Base-by-base conservation (phyloP, 2,113 vertebrate species). In the Herpailurus yagouaroundi region DNA sequence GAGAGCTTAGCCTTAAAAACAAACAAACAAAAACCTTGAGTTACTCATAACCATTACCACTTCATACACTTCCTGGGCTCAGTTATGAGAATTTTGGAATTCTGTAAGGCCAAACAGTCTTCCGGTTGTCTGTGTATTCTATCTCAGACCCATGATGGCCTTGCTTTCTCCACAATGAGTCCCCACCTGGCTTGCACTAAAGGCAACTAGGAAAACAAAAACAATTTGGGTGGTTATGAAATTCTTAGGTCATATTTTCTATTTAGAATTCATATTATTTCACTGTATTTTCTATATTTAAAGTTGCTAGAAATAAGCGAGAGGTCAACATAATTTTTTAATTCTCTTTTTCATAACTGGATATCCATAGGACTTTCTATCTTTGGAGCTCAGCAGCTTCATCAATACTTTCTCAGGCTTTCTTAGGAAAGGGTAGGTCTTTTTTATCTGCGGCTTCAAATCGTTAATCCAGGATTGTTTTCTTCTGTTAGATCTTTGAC, bases 371-470 rank as follows among this genome's bases (percentile, higher is more conserved):
- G 41, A 64, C 66, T 14, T 77, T 64, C 8, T 31, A 25, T 50
- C 9, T 77, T 96, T 93, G 27, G 18, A 69, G 18, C 50, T 86
- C 21, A 57, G 14, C 23, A 52, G 27, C 14, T 74, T 80, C 36
- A 77, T 52, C 15, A 45, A 12, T 95, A 77, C 6, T 63, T 29
- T 16, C 31, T 66, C 38, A 52, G 8, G 1, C 45, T 92, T 79
- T 79, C 84, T 90, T 38, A 76, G n/a, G 38, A 83, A 86, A 84
- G 19, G 1, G 0, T 73, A 9, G 57, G 9, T 31, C 36, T 45
- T 94, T 93, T 92, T 86, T 52, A 92, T 55, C 27, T 84, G 50
- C 5, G n/a, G 14, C 80, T 96, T 92, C 38, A 96, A 79, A 45
- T 45, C 15, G 82, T 94, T 95, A 82, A 55, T 93, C n/a, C 13